Evolutionary conservation across 2,797 vertebrate species (phyloP).

Genomic region (Notamacropus eugenii): DNA sequence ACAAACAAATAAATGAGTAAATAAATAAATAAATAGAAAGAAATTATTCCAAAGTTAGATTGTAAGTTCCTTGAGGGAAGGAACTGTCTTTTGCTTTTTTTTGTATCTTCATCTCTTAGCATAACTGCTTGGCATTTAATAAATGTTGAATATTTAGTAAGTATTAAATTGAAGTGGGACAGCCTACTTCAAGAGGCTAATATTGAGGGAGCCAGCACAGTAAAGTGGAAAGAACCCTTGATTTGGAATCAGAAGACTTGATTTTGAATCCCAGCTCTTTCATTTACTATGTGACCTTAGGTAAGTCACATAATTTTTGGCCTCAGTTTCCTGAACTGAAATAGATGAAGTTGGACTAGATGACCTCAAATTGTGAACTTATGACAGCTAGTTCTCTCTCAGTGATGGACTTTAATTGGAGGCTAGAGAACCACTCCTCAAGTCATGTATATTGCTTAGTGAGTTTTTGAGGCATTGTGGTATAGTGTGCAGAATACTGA

Average conservation of each 20-base stretch:
- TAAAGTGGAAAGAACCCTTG: neutral
- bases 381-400: neutral
- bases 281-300: neutral
- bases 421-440: neutral
- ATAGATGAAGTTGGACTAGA: neutral
- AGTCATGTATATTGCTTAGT: neutral
- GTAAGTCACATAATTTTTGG: neutral
- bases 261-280: neutral
- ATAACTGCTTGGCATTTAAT: neutral
- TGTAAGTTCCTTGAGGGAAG: neutral
- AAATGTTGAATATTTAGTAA: neutral
- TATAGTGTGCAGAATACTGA: neutral
- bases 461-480: neutral
- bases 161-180: neutral
- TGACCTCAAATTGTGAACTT: neutral
- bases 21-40: neutral
- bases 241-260: neutral
- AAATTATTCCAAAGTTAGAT: neutral
- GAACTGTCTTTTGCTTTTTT: neutral
- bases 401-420: neutral
- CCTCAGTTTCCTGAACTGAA: neutral
- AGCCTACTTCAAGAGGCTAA: neutral
- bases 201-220: neutral
- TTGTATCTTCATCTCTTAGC: neutral
- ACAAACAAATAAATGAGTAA: no score